Evolutionary conservation across 2,797 vertebrate species (phyloP), one percentile per base, ranked within the genome.

Genomic region (Poeciliopsis gracilis): DNA sequence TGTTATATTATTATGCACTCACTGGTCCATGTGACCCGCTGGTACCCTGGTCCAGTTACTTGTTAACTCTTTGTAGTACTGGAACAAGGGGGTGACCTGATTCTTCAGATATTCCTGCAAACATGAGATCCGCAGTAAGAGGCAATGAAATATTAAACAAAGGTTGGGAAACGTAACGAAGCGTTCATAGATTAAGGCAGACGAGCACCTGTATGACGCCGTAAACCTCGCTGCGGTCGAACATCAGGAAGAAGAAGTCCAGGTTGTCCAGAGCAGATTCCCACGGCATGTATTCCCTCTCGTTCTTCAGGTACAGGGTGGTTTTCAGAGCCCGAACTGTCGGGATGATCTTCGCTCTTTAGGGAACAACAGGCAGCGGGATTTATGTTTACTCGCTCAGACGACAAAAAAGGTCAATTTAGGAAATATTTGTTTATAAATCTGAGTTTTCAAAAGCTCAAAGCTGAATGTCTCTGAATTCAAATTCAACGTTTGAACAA

Each of bases 281-380:
- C 98, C 98, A 99, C 13, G 98, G 97, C 87, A 98, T 94, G 86
- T 97, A 99, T 0, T 91, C 95, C 0, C 0, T 90, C 86, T 99
- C 98, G 0, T 0, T 0, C 0, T 0, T 0, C 82, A 99, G 93
- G 92, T 97, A 99, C 81, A 53, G 87, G 0, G 98, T 99, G 49
- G 96, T 98, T 0, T 0, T 4, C 81, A 99, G 94, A 0, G 98
- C 97, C 91, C 93, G 63, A 0, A 90, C 92, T 30, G 96, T 96
- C 0, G 0, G 0, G 77, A 97, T 2, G 0, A 87, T 80, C 70
- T 88, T 77, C 0, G 98, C 98, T 91, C 98, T 99, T 84, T 67
- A 61, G 73, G 46, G 38, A 3, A 76, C 5, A 80, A 77, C 6
- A 79, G 38, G 59, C 23, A 10, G 7, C 1, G 61, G 49, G 13